Base-by-base conservation (phyloP, 2,797 vertebrate genomes). In the Chelon auratus region DNA sequence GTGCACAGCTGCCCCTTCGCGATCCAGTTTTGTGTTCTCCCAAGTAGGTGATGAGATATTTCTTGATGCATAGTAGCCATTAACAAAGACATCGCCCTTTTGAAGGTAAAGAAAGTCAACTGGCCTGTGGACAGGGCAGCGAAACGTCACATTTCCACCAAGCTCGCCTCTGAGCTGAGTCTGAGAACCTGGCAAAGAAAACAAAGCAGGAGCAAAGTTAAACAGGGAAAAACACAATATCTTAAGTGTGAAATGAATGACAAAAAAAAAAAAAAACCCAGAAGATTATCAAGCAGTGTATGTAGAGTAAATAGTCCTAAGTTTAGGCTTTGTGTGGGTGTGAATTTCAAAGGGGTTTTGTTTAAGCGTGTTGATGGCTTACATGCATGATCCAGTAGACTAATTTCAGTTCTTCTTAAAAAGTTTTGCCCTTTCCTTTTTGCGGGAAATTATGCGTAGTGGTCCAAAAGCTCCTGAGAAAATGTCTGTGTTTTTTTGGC, bases 21-120 rank as follows among this genome's bases (percentile, higher is more conserved):
- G 0, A 22, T 73, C 26, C 54, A 84, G 0, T 33, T 0, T 20
- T 47, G 82, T 90, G 59, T 91, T 89, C 0, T 26, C 0, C 78
- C 75, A 87, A 0, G 0, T 0, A 0, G 0, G 0, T 4, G 0
- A 0, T 0, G 0, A 0, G 0, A 12, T 0, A 0, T 2, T 0
- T 3, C 0, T 43, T 0, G 0, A 0, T 3, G 0, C 0, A 36
- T 87, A 0, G 47, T 47, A 84, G 7, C 90, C 91, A 12, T 92
- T 89, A 0, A 90, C 20, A 30, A 68, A 88, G 0, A 0, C 0
- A 0, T 0, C 0, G 0, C 0, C 9, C 11, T 0, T 63, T 24
- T 90, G 89, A 0, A 91, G 5, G 57, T 93, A 93, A 9, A 90
- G 1, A 0, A 82, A n/a, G 0, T 0, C 0, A 1, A 70, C 1